Evolutionary conservation across 1,140 invertebrate genomes (phyloP).

Genomic region (Oryctes rhinoceros): DNA sequence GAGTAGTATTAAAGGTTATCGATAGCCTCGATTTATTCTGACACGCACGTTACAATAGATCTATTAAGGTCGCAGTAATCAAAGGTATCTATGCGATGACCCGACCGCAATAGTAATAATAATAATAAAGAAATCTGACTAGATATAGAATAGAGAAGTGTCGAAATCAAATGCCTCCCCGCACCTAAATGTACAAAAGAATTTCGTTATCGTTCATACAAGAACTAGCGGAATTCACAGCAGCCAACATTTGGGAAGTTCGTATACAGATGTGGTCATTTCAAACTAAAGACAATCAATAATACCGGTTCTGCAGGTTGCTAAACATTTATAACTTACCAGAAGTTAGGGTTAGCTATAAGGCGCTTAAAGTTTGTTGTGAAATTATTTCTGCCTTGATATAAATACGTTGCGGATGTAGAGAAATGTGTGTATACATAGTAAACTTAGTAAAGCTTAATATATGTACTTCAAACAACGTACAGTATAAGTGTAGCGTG

Average conservation of each 20-base stretch:
- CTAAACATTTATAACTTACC: constrained; percentile 15
- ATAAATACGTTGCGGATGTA: not conserved
- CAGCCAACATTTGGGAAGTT: not conserved
- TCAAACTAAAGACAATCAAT: constrained; percentile 4
- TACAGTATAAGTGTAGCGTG: no score
- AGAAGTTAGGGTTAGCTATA: not conserved
- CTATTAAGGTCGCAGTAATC: no score
- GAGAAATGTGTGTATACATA: no score
- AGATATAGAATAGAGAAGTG: not conserved
- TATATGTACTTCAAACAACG: no score
- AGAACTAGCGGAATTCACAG: not conserved
- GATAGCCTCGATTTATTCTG: no score
- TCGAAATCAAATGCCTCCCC: not conserved
- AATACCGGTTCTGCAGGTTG: not conserved
- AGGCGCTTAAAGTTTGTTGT: not conserved
- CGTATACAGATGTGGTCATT: not conserved
- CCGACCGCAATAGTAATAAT: no score
- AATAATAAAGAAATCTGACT: no score
- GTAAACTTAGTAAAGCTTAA: no score
- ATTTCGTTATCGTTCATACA: not conserved
- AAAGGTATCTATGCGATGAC: no score
- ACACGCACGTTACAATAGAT: no score
- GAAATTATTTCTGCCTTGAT: constrained; percentile 3
- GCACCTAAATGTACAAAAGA: not conserved
- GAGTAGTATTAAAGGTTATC: no score